Evolutionary conservation across 2,797 vertebrate genomes (phyloP).

Genomic region (Chelon labrosus): DNA sequence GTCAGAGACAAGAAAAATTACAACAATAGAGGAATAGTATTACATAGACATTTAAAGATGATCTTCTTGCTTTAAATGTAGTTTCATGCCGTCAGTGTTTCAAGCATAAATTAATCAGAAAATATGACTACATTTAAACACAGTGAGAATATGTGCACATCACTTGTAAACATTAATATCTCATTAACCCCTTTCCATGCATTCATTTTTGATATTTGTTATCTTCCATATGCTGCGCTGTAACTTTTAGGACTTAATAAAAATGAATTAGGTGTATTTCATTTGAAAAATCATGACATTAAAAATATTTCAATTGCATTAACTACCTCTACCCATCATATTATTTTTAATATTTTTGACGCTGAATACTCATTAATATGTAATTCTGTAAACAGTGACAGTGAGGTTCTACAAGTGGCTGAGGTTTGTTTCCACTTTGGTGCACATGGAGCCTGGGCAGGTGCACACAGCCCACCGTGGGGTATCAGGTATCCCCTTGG

Average conservation of each 20-base stretch:
- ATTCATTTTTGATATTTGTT: not conserved
- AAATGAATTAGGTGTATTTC: not conserved
- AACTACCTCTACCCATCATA: not conserved
- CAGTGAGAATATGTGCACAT: not conserved
- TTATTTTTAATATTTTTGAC: slow-evolving; percentile 2
- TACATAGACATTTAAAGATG: not conserved
- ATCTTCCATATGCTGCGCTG: not conserved
- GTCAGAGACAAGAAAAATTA: not conserved
- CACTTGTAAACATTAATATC: not conserved
- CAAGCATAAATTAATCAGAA: not conserved
- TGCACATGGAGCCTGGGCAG: slow-evolving; percentile 70
- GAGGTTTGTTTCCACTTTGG: slow-evolving; percentile 74
- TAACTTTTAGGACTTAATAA: not conserved
- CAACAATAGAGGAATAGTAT: not conserved
- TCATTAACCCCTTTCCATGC: not conserved
- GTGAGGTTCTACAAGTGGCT: slow-evolving; percentile 65
- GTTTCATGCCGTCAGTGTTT: not conserved
- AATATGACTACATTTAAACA: not conserved
- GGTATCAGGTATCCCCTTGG: slow-evolving; percentile 83
- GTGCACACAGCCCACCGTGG: slow-evolving; percentile 77
- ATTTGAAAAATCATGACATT: not conserved
- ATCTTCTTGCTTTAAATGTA: not conserved
- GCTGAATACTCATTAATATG: slow-evolving; percentile 6
- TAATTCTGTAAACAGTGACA: slow-evolving; percentile 30
- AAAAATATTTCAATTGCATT: not conserved